These are phyloP conservation scores for Ctenochaetus hawaiiensis DNA, from an alignment of 2,797 vertebrate genomes.

Conservation along the genomic window DNA sequence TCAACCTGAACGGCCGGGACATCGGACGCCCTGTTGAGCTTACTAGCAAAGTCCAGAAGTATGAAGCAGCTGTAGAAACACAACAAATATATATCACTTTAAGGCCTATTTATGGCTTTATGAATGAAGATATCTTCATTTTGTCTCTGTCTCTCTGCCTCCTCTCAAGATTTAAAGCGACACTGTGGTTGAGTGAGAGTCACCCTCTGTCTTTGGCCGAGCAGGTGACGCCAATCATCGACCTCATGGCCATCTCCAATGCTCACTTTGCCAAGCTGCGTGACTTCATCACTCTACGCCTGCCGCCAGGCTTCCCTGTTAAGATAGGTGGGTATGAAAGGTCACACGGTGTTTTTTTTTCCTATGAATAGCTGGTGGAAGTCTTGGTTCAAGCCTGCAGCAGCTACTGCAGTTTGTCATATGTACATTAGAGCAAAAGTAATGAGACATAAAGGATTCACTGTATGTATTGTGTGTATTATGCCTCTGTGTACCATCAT, in stretches of 20 bases:
- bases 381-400: neutral
- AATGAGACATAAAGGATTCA: neutral
- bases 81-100: neutral
- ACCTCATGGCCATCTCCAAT: slow-evolving; percentile 98
- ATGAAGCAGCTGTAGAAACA: neutral
- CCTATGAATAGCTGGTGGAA: neutral
- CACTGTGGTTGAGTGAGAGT: slow-evolving; percentile 94
- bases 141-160: neutral
- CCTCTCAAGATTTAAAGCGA: slow-evolving; percentile 92
- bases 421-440: neutral
- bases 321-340: slow-evolving; percentile 90
- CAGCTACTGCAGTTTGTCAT: neutral
- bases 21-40: slow-evolving; percentile 95
- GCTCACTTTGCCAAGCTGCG: slow-evolving; percentile 96
- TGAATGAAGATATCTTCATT: neutral
- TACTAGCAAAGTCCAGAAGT: slow-evolving; percentile 96
- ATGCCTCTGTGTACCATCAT: neutral
- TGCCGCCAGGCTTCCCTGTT: slow-evolving; percentile 94
- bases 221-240: slow-evolving; percentile 97
- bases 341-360: neutral
- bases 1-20: slow-evolving; percentile 92
- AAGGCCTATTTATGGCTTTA: neutral
- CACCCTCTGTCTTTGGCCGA: slow-evolving; percentile 95
- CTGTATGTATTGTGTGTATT: too few relatives aligned
- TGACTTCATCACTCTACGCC: slow-evolving; percentile 94